These are phyloP conservation scores for Dendroctonus ponderosae DNA, from an alignment of 1,140 invertebrate species.

Conservation along the genomic window DNA sequence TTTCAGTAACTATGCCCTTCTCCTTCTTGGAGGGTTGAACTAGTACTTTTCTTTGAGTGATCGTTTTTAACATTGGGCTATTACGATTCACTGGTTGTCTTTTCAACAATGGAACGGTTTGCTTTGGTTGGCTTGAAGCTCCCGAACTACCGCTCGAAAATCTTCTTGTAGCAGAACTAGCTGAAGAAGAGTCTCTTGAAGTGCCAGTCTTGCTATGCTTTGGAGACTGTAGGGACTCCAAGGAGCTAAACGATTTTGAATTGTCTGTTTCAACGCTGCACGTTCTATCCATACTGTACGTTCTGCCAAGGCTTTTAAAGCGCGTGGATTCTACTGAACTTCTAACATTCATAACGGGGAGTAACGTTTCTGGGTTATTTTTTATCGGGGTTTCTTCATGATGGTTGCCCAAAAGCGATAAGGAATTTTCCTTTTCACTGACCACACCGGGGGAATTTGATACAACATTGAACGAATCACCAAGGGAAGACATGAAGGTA, in stretches of 20 bases:
- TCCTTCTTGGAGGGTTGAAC: slow-evolving; percentile 4
- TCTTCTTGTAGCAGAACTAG: slow-evolving; percentile 12
- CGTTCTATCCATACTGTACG: slow-evolving; percentile 36
- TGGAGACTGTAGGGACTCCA: slow-evolving; percentile 38
- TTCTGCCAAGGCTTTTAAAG: neutral
- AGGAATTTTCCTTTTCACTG: too few relatives aligned
- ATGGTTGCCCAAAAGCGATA: neutral
- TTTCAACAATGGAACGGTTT: slow-evolving; percentile 30
- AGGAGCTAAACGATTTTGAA: slow-evolving; percentile 35
- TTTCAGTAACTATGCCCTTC: slow-evolving; percentile 26
- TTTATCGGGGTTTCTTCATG: slow-evolving; percentile 6
- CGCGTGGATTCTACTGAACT: slow-evolving; percentile 26
- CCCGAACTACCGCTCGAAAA: slow-evolving; percentile 7
- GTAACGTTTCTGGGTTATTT: slow-evolving; percentile 35
- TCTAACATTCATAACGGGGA: slow-evolving; percentile 45
- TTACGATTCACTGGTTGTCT: slow-evolving; percentile 38
- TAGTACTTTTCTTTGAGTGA: slow-evolving; percentile 25
- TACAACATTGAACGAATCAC: too few relatives aligned
- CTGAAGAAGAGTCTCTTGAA: slow-evolving; percentile 4
- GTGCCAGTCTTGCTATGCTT: slow-evolving; percentile 19
- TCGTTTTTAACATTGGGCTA: slow-evolving; percentile 23
- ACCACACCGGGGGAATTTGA: too few relatives aligned
- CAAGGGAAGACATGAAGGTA: too few relatives aligned
- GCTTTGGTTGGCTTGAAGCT: slow-evolving; percentile 15
- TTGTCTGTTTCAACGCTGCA: slow-evolving; percentile 32